Evolutionary conservation across 2,888 invertebrate species (phyloP), one percentile per base, ranked within the genome.

Genomic region (Cyclophora punctaria): DNA sequence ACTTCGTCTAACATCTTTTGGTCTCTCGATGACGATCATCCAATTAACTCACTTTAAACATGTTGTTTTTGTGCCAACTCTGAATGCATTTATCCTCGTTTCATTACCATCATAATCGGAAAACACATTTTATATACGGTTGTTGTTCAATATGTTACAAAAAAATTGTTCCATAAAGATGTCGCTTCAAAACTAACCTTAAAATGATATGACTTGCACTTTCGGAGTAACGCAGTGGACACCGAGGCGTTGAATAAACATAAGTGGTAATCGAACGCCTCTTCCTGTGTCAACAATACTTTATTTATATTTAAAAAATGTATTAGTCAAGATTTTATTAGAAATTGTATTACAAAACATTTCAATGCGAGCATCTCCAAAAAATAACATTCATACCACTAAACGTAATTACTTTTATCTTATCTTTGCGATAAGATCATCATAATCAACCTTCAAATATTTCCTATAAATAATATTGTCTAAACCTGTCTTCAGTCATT

Each of bases 381-480:
- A 37, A 5, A 37, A 0, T 37, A 37, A 37, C 37, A 37, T 5
- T 5, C 37, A 5, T 5, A 37, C 37, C 2, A 37, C 4, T 48
- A 55, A 50, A 49, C 55, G 51, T 58, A 61, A 58, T 60, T 59
- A 56, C 51, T 20, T 52, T 59, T 59, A 62, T 63, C 56, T 71
- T 56, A 73, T 76, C 74, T 78, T 68, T 5, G 37, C 37, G 37
- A 37, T 37, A 37, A 37, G 37, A 44, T 44, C 34, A 77, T 78
- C 75, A 66, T 46, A 45, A 67, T 69, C 73, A 66, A 49, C 74
- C 73, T 79, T 77, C 64, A 64, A 65, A 60, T 63, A 62, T 51
- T 60, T 64, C 61, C 59, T 62, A 70, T 62, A 69, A 62, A 56
- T 50, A 48, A 50, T 42, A 52, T 56, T 52, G 49, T 44, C 5